Evolutionary conservation across 1,140 invertebrate genomes (phyloP).

Genomic region (Penaeus japonicus): DNA sequence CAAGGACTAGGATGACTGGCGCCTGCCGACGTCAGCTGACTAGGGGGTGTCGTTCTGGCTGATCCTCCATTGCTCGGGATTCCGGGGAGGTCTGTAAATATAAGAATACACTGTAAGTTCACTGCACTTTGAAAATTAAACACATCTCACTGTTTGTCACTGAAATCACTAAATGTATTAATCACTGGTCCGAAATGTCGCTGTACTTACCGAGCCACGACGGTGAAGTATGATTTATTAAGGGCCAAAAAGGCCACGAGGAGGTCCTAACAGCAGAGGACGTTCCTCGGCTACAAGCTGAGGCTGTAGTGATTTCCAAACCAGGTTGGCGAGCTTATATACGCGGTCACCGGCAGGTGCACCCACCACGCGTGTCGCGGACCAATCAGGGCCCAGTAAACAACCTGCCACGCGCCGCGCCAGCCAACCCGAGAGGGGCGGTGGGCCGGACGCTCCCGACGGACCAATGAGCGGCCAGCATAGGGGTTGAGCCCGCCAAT

Average conservation of each 20-base stretch:
- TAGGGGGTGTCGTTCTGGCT: constrained; percentile 3
- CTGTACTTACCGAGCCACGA: constrained; percentile 39
- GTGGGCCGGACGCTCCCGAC: constrained; percentile 21
- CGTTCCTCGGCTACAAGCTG: constrained; percentile 33
- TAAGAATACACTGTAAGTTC: not conserved
- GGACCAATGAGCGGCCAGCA: constrained; percentile 10
- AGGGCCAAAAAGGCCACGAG: not conserved
- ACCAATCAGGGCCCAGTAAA: constrained; percentile 44
- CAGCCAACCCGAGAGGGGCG: constrained; percentile 21
- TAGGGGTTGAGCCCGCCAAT: constrained; percentile 35
- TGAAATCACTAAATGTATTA: not conserved
- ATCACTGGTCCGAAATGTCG: not conserved
- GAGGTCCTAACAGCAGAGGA: not conserved
- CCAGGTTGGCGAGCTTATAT: constrained; percentile 26
- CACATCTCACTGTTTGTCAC: not conserved
- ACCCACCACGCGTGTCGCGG: constrained; percentile 41
- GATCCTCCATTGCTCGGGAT: not conserved
- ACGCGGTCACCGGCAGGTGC: constrained; percentile 39
- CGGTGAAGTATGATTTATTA: not conserved
- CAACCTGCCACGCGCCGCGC: constrained; percentile 48
- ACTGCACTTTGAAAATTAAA: too few species aligned
- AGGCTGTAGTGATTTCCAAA: constrained; percentile 47
- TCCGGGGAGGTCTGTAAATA: constrained; percentile 25
- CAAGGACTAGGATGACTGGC: not conserved
- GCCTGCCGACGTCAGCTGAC: constrained; percentile 38